Conservation (phyloP, 2,113 vertebrate species). For the Heterotis niloticus region DNA sequence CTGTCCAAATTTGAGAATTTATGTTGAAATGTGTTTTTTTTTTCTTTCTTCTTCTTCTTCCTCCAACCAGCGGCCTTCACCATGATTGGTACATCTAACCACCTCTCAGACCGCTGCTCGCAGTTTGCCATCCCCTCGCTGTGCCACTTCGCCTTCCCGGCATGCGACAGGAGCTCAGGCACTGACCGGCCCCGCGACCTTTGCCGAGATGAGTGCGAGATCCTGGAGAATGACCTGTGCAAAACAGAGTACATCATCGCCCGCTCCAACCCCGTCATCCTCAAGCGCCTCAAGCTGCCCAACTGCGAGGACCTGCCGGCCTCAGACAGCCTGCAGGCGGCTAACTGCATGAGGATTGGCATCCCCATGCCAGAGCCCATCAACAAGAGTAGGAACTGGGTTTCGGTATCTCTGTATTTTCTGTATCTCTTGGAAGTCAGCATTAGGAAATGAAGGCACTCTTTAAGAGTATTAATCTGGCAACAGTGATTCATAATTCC, state of each 20-base stretch:
- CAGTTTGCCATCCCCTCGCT: conserved; percentile 95
- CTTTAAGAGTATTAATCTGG: no score
- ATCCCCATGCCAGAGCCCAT: conserved; percentile 95
- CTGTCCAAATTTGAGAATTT: not conserved
- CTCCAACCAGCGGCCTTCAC: conserved; percentile 85
- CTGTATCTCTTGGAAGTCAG: not conserved
- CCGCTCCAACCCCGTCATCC: conserved; percentile 90
- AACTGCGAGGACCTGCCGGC: conserved; percentile 94
- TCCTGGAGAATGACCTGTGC: conserved; percentile 93
- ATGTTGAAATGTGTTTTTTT: not conserved
- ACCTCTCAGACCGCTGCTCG: conserved; percentile 92
- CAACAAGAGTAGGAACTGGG: conserved; percentile 72
- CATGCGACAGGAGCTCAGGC: conserved; percentile 82
- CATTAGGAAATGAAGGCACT: no score
- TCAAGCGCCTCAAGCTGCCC: conserved; percentile 91
- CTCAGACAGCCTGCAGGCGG: conserved; percentile 79
- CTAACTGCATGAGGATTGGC: conserved; percentile 94
- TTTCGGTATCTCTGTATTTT: not conserved
- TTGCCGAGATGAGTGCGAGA: conserved; percentile 95
- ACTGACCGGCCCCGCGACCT: conserved; percentile 84
- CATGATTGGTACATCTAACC: conserved; percentile 98
- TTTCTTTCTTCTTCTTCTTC: not conserved
- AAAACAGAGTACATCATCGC: conserved; percentile 97
- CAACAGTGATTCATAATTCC: not conserved
- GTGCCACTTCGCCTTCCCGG: conserved; percentile 96